Percentiles rank a stretch among this genome's conserved stretches.
Evolutionary conservation across 1,140 invertebrate species (phyloP).

Genomic region (Hylaeus volcanicus): DNA sequence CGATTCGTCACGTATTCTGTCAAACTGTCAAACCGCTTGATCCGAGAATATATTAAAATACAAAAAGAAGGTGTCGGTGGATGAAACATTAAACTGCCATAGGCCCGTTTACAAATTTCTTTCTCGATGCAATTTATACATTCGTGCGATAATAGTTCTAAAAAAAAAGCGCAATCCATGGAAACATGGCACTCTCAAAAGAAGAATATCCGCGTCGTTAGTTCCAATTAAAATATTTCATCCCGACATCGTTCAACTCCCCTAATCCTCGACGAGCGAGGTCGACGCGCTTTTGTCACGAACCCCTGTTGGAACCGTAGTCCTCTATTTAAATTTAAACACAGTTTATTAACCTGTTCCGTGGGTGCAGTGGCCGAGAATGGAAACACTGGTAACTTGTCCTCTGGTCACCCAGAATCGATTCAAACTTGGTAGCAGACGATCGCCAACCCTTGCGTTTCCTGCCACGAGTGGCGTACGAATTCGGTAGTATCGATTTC

Average conservation of each 20-base stretch:
- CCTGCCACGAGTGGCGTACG: background rate
- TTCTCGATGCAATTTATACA: too few species aligned
- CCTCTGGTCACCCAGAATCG: background rate
- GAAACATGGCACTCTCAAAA: background rate
- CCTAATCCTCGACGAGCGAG: background rate
- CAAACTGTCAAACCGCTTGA: too few species aligned
- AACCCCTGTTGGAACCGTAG: background rate
- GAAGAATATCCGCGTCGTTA: background rate
- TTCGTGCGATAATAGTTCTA: too few species aligned
- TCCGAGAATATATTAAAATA: too few species aligned
- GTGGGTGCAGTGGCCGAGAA: background rate
- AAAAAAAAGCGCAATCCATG: too few species aligned
- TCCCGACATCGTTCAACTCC: background rate
- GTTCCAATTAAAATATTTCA: conserved; percentile 19
- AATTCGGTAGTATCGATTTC: background rate
- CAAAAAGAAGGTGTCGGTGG: too few species aligned
- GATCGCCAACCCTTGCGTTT: conserved; percentile 10
- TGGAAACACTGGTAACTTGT: conserved; percentile 15
- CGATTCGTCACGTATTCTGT: too few species aligned
- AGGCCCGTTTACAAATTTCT: too few species aligned
- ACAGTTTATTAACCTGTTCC: conserved; percentile 42
- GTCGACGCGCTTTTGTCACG: conserved; percentile 9
- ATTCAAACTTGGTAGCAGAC: conserved; percentile 15
- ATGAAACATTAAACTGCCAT: too few species aligned
- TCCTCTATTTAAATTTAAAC: conserved; percentile 46